Percentiles rank a stretch among this genome's conserved stretches.
phyloP scores from a whole-genome alignment of 2,888 invertebrate species.

The Synergus gifuensis region DNA sequence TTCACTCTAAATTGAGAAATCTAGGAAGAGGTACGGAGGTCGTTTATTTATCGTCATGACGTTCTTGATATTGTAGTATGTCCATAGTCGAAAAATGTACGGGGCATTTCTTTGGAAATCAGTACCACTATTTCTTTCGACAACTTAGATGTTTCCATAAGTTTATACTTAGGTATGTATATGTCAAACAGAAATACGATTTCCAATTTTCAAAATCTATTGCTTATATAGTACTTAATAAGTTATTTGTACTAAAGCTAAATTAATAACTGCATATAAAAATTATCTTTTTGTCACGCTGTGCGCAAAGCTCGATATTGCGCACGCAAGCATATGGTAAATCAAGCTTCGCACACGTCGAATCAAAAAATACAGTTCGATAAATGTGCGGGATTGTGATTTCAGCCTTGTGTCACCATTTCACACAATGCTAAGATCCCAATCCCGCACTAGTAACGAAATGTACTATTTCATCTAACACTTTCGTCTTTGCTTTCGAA shows the following conservation, averaged over 20 bases:
- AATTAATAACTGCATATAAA: neutral
- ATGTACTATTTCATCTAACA: neutral
- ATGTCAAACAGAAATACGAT: neutral
- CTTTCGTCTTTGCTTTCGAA: neutral
- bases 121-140: neutral
- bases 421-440: no score
- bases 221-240: neutral
- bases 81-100: neutral
- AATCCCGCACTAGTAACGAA: no score
- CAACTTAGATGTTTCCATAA: neutral
- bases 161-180: conserved; percentile 7
- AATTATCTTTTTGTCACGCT: no score
- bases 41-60: neutral
- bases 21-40: neutral
- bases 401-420: no score
- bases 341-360: no score
- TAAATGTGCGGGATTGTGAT: no score
- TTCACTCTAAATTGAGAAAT: neutral
- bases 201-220: conserved; percentile 1
- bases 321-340: no score
- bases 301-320: no score
- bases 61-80: neutral
- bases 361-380: no score
- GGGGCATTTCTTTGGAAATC: conserved; percentile 12
- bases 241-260: neutral